Percentiles rank a stretch among this genome's conserved stretches.
phyloP scores from a whole-genome alignment of 2,888 invertebrate genomes.

The Clivina fossor region DNA sequence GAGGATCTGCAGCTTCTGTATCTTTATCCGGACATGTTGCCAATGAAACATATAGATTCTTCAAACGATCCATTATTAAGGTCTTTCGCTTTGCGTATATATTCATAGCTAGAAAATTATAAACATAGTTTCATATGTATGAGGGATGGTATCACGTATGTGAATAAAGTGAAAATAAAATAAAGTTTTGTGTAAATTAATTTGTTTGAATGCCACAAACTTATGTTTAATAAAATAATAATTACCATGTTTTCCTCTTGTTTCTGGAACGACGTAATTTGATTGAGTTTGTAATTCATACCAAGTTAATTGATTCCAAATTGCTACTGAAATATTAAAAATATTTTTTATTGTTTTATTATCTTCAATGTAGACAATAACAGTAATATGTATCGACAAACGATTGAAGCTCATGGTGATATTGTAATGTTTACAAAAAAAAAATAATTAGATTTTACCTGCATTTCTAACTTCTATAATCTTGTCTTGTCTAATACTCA shows the following conservation, averaged over 20 bases:
- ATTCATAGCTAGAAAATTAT: constrained; percentile 59
- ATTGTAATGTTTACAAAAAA: constrained; percentile 47
- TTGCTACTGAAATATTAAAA: constrained; percentile 52
- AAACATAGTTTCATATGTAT: constrained; percentile 35
- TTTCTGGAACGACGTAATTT: constrained; percentile 58
- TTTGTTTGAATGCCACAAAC: constrained; percentile 45
- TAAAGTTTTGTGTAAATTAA: constrained; percentile 48
- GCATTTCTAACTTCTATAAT: constrained; percentile 51
- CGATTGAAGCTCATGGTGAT: constrained; percentile 6
- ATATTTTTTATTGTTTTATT: constrained; percentile 54
- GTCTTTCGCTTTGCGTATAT: constrained; percentile 69
- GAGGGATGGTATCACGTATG: too few relatives aligned
- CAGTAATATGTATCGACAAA: constrained; percentile 13
- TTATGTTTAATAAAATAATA: neutral
- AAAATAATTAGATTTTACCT: too few relatives aligned
- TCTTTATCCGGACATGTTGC: constrained; percentile 66
- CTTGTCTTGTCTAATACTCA: constrained; percentile 56
- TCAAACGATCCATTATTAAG: constrained; percentile 70
- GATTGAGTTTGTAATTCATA: constrained; percentile 59
- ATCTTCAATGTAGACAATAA: too few relatives aligned
- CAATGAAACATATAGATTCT: constrained; percentile 71
- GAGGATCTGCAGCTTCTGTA: constrained; percentile 61
- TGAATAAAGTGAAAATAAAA: too few relatives aligned
- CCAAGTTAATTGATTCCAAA: constrained; percentile 52
- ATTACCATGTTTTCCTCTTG: constrained; percentile 57